Evolutionary conservation across 2,113 vertebrate genomes (phyloP).

Genomic region (Cottus gobio): DNA sequence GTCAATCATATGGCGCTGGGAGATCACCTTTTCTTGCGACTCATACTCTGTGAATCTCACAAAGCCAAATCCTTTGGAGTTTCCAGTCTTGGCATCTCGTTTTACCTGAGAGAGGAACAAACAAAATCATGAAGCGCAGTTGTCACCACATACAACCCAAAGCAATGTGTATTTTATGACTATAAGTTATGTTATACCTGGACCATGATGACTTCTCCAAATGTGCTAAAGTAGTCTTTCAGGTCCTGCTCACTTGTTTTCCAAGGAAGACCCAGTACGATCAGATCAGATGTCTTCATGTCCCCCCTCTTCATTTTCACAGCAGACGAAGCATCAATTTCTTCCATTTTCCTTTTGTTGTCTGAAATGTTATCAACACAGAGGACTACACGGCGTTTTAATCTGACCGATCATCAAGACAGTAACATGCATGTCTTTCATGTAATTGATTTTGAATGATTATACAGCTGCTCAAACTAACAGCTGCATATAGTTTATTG

Average conservation of each 20-base stretch:
- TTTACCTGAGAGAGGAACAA: slow-evolving; percentile 86
- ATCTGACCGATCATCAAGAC: no score
- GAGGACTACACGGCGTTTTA: no score
- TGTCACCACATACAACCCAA: neutral
- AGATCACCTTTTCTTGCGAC: slow-evolving; percentile 96
- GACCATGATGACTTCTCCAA: slow-evolving; percentile 99
- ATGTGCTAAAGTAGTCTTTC: slow-evolving; percentile 98
- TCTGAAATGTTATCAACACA: slow-evolving; percentile 77
- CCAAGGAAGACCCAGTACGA: slow-evolving; percentile 97
- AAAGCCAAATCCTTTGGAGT: slow-evolving; percentile 98
- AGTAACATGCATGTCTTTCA: neutral
- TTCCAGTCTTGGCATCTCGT: slow-evolving; percentile 96
- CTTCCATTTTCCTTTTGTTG: slow-evolving; percentile 99
- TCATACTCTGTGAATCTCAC: slow-evolving; percentile 98
- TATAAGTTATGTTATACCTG: slow-evolving; percentile 84
- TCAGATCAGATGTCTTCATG: slow-evolving; percentile 97
- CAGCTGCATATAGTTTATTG: neutral
- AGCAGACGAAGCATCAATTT: slow-evolving; percentile 95
- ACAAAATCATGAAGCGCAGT: neutral
- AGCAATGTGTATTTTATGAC: neutral
- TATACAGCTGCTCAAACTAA: neutral
- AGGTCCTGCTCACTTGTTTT: slow-evolving; percentile 98
- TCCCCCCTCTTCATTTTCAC: slow-evolving; percentile 98
- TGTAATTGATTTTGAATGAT: neutral
- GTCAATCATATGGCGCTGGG: slow-evolving; percentile 98